Evolutionary conservation across 1,140 invertebrate species (phyloP), one percentile per base, ranked within the genome.

Genomic region (Drosophila sechellia): DNA sequence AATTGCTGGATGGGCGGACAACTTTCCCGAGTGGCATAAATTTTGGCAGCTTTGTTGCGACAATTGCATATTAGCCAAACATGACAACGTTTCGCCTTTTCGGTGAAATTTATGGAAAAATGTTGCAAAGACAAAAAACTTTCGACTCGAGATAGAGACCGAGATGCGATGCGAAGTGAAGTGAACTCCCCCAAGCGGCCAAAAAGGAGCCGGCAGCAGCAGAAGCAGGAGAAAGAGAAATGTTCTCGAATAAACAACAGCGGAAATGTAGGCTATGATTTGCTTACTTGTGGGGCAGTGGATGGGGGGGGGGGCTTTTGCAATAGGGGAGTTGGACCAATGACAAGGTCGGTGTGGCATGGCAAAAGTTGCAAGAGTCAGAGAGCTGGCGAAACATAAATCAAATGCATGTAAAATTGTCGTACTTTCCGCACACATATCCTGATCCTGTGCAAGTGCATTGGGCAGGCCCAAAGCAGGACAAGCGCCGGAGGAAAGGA

Each of bases 321-420:
- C 37, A 8, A 6, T 25, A 52, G 46, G 60, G 72, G 68, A 71
- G 11, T 70, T 70, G 68, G 42, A 39, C 56, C 74, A 77, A 77
- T 77, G 74, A 77, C 73, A 77, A 69, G 54, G 50, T 31, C 49
- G 57, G 69, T 52, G 70, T 63, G 69, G 56, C 48, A 63, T 63
- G 69, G 56, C 48, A 63, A 43, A 70, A 61, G 58, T 72, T 39
- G 42, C 40, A 40, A 71, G 53, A 66, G 61, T 31, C 58, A 63
- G 6, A 35, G 56, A 50, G 52, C 43, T 42, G 45, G 69, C 20
- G 25, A 46, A 79, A 80, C 84, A 89, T 89, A 89, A 89, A 89
- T 89, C 84, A 89, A 89, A 80, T 90, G 80, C 80, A 89, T 89
- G 80, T 90, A 90, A 72, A 84, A 89, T 89, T 90, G 77, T 80